Evolutionary conservation across 2,888 invertebrate species (phyloP), one percentile per base, ranked within the genome.

Genomic region (Mythimna pallens): DNA sequence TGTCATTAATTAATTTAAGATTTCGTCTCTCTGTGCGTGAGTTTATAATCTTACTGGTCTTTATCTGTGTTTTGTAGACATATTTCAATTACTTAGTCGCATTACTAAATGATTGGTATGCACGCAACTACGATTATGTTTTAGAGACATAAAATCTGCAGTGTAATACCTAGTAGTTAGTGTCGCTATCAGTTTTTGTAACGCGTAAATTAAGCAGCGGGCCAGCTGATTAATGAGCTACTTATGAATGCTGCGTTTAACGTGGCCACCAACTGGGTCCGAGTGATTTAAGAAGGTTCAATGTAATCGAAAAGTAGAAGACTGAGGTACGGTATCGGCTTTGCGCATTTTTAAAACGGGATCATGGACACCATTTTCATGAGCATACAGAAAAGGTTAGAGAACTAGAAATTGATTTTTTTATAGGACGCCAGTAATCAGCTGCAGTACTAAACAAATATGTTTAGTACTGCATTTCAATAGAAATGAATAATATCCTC

Each of bases 41-140:
- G 52, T 67, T 61, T 36, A 14, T 8, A 52, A 74, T 78, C 67
- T 80, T 25, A 22, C 12, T 36, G 34, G 30, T n/a, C 34, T 8
- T 47, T 22, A 68, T 61, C 58, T 40, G 30, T 20, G 58, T 47
- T 22, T 67, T 30, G 43, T 57, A 54, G 55, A n/a, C 34, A 47
- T 64, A 61, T 57, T 76, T 65, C 52, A 76, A 79, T 65, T 70
- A 76, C 25, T 36, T 36, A 54, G 52, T 54, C 30, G 36, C 14
- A 40, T 57, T 70, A 67, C n/a, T 14, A 61, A 20, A 54, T 70
- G 70, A 75, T 66, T 43, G n/a, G 30, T 58, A n/a, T 47, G 57
- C 79, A 80, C 67, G 76, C 76, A 79, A 79, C 63, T 7, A n/a
- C 25, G 55, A 58, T 80, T 59, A 67, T 66, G 10, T 54, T 57